Evolutionary conservation across 2,113 vertebrate genomes (phyloP).

Genomic region (Brienomyrus longianalis): DNA sequence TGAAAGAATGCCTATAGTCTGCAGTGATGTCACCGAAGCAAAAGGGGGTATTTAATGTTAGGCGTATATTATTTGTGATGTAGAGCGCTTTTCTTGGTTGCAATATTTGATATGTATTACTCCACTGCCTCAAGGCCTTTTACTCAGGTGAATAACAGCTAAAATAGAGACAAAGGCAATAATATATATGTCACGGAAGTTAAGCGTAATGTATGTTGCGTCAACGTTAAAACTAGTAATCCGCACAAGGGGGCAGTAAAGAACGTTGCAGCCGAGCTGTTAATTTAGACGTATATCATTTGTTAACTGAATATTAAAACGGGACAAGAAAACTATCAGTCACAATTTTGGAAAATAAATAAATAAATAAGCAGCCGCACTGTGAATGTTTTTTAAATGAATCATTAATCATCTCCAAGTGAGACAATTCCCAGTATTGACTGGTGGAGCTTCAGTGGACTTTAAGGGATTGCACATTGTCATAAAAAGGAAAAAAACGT

Average conservation of each 20-base stretch:
- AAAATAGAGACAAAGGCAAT: neutral
- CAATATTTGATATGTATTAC: neutral
- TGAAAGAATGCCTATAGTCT: neutral
- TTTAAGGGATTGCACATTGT: neutral
- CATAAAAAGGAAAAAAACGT: slow-evolving; percentile 3
- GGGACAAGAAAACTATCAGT: neutral
- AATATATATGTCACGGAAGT: neutral
- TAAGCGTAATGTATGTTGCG: neutral
- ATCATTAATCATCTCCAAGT: slow-evolving; percentile 7
- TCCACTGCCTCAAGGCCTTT: neutral
- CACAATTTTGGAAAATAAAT: neutral
- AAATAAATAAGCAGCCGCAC: neutral
- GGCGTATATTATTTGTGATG: neutral
- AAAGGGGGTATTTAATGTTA: neutral
- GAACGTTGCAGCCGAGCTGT: neutral
- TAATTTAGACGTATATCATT: neutral
- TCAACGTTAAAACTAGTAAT: neutral
- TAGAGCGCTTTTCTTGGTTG: neutral
- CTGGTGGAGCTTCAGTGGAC: neutral
- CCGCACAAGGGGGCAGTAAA: neutral
- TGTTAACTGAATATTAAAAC: neutral
- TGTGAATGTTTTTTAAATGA: neutral
- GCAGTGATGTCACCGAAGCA: neutral
- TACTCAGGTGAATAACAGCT: neutral
- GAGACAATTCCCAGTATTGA: slow-evolving; percentile 7